Conservation (phyloP, 2,888 invertebrate genomes). For the Microctonus hyperodae region DNA sequence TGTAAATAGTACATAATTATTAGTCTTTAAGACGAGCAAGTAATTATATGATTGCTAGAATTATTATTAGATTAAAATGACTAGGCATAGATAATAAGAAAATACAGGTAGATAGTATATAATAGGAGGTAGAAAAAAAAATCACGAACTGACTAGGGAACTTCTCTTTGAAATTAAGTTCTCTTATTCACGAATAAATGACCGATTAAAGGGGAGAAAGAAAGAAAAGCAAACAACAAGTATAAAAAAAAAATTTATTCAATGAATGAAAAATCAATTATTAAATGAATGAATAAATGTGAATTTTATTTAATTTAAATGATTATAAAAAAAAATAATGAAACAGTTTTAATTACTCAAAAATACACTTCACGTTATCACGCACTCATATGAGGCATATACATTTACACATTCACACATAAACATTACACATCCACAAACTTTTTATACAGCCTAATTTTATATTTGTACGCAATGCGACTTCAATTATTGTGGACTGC, state of each 20-base stretch:
- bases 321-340: constrained; percentile 33
- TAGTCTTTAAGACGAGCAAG: constrained; percentile 60
- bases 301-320: constrained; percentile 57
- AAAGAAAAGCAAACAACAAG: constrained; percentile 25
- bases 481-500: constrained; percentile 47
- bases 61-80: constrained; percentile 44
- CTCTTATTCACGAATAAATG: constrained; percentile 58
- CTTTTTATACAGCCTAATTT: constrained; percentile 61
- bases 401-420: constrained; percentile 24
- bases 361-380: constrained; percentile 21
- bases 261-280: constrained; percentile 45
- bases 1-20: constrained; percentile 62
- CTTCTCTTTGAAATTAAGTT: constrained; percentile 57
- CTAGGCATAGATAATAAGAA: constrained; percentile 35
- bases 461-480: constrained; percentile 55
- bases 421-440: constrained; percentile 37
- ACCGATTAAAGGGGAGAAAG: constrained; percentile 45
- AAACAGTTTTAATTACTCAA: constrained; percentile 23
- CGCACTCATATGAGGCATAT: constrained; percentile 27
- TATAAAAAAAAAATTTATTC: constrained; percentile 24
- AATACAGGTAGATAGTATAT: constrained; percentile 55
- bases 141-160: constrained; percentile 51
- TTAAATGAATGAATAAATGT: constrained; percentile 53
- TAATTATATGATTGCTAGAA: constrained; percentile 60
- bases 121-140: constrained; percentile 54